Percentiles rank a stretch among this genome's conserved stretches.
These are phyloP conservation scores for Dromius quadrimaculatus DNA, from an alignment of 2,888 invertebrate genomes.

Conservation along the genomic window DNA sequence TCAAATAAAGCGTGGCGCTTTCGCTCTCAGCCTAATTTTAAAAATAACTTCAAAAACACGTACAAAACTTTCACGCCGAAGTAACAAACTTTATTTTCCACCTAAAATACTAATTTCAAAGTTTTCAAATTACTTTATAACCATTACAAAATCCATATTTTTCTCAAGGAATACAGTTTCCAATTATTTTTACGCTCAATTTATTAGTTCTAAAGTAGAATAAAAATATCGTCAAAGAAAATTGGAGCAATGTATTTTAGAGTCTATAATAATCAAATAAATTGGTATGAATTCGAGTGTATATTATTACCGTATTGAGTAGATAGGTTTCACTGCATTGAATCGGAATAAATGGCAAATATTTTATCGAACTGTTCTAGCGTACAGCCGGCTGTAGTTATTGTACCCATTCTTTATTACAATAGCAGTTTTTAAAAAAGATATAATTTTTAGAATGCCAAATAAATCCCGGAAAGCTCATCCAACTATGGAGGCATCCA, in stretches of 20 bases:
- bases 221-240: constrained; percentile 9
- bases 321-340: constrained; percentile 15
- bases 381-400: constrained; percentile 16
- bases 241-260: background rate
- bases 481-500: background rate
- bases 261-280: constrained; percentile 22
- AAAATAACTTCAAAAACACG: constrained; percentile 46
- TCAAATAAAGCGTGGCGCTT: constrained; percentile 28
- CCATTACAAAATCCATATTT: constrained; percentile 38
- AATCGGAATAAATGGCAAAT: constrained; percentile 23
- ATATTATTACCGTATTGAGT: constrained; percentile 31
- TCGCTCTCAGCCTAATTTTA: constrained; percentile 44
- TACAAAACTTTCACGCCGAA: constrained; percentile 43
- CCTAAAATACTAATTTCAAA: constrained; percentile 49
- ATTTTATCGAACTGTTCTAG: constrained; percentile 9
- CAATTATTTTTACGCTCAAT: constrained; percentile 7
- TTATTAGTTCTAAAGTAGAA: background rate
- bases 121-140: constrained; percentile 48
- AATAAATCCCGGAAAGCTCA: constrained; percentile 30
- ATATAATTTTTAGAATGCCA: constrained; percentile 27
- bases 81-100: constrained; percentile 48
- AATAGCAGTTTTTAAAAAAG: constrained; percentile 30
- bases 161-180: background rate
- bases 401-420: constrained; percentile 33
- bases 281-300: constrained; percentile 23